Evolutionary conservation across 2,113 vertebrate genomes (phyloP), one percentile per base, ranked within the genome.

Genomic region (Athene noctua): DNA sequence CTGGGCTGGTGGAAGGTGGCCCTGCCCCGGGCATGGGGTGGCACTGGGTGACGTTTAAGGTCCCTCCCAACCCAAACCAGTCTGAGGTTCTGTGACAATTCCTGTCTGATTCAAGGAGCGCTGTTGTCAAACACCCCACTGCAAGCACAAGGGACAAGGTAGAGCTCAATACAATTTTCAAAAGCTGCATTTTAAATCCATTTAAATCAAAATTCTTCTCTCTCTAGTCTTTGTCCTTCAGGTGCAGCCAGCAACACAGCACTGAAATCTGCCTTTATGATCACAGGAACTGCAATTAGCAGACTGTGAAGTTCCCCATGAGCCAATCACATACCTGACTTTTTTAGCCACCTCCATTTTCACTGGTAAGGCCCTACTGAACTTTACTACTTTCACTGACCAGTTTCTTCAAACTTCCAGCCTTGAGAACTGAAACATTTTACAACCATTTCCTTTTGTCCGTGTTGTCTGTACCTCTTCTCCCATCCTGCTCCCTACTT

Each of bases 321-420:
- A 65, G n/a, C 54, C 32, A 36, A 40, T 17, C 19, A 6, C 3
- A 15, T 11, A 54, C 30, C 38, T 40, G 29, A 26, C 29, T 54
- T 61, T 4, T 54, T 40, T 40, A 40, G 82, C 34, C 54, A 66
- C 32, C 27, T 29, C 14, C 2, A 2, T 27, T 34, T 80, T 11
- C 18, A 40, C 29, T 59, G 58, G 34, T 11, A n/a, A 83, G 26
- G 38, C 14, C 46, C 30, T 10, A 16, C 22, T 38, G 42, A 58
- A n/a, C 11, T 78, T 59, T 5, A 66, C 20, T 1, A 3, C n/a
- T 78, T 46, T 26, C 1, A 0, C n/a, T n/a, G n/a, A n/a, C n/a
- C n/a, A n/a, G n/a, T 20, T 36, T 13, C 34, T 46, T 68, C 81
- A 14, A 30, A 6, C 57, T 52, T 63, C 29, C 75, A 75, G 68